phyloP scores from a whole-genome alignment of 2,888 invertebrate genomes.

The Cataglyphis albicans region DNA sequence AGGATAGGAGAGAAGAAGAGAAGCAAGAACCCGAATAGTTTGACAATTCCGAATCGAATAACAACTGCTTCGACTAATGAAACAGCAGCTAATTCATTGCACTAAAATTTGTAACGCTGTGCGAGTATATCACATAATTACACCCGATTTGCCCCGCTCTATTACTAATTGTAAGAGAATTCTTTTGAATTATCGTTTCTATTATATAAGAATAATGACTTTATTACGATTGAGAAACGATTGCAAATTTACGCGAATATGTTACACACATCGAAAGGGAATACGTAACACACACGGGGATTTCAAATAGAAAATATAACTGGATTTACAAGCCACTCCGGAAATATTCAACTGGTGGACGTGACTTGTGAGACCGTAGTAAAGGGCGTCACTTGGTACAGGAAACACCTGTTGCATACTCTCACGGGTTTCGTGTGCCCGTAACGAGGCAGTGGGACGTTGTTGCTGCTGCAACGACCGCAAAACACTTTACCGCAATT shows the following conservation, averaged over 20 bases:
- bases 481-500: conserved; percentile 99
- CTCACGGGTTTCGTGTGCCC: conserved; percentile 97
- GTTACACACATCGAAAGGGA: conserved; percentile 31
- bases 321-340: conserved; percentile 25
- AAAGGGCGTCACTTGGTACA: conserved; percentile 90
- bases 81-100: conserved; percentile 9
- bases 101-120: conserved; percentile 34
- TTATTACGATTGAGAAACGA: conserved; percentile 48
- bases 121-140: conserved; percentile 40
- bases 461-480: conserved; percentile 96
- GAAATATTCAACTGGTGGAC: conserved; percentile 81
- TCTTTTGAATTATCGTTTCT: conserved; percentile 30
- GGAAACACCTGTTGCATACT: conserved; percentile 96
- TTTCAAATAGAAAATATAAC: conserved; percentile 35
- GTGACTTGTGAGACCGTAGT: conserved; percentile 85
- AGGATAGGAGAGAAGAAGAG: conserved; percentile 29
- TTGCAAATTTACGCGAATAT: conserved; percentile 46
- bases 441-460: conserved; percentile 96
- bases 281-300: conserved; percentile 16
- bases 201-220: conserved; percentile 16
- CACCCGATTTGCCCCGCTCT: background rate
- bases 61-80: conserved; percentile 3
- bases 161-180: conserved; percentile 23
- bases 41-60: conserved; percentile 17
- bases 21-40: background rate